Evolutionary conservation across 2,888 invertebrate species (phyloP).

Genomic region (Philereme vetulata): DNA sequence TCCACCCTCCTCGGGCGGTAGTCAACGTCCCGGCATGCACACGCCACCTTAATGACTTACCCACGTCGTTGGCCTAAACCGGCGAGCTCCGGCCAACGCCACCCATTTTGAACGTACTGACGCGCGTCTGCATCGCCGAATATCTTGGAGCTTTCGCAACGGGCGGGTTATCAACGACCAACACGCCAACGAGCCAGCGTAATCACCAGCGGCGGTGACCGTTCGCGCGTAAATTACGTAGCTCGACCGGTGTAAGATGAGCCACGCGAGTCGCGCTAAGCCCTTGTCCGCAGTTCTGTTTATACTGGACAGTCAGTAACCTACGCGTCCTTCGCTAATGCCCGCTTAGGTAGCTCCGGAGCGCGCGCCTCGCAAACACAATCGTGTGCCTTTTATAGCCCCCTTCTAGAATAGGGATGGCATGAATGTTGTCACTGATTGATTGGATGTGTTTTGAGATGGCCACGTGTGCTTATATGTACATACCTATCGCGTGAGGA

Average conservation of each 20-base stretch:
- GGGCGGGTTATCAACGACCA: constrained; percentile 69
- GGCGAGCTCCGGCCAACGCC: constrained; percentile 53
- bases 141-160: constrained; percentile 52
- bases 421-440: constrained; percentile 62
- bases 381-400: constrained; percentile 69
- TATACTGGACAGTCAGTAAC: constrained; percentile 56
- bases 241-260: constrained; percentile 50
- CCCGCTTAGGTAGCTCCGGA: constrained; percentile 73
- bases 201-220: constrained; percentile 78
- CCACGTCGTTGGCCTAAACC: constrained; percentile 52
- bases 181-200: constrained; percentile 71
- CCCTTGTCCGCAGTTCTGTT: constrained; percentile 45
- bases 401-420: constrained; percentile 58
- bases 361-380: constrained; percentile 68
- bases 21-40: constrained; percentile 61
- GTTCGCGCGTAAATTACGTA: constrained; percentile 80
- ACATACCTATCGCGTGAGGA: constrained; percentile 7
- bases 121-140: constrained; percentile 38
- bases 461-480: constrained; percentile 17
- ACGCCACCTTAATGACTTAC: constrained; percentile 71
- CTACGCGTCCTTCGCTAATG: constrained; percentile 77
- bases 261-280: constrained; percentile 41
- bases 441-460: constrained; percentile 53
- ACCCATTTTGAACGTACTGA: constrained; percentile 45
- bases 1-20: constrained; percentile 52